These are phyloP conservation scores for Drosophila affinis DNA, from an alignment of 2,888 invertebrate genomes.

Conservation along the genomic window DNA sequence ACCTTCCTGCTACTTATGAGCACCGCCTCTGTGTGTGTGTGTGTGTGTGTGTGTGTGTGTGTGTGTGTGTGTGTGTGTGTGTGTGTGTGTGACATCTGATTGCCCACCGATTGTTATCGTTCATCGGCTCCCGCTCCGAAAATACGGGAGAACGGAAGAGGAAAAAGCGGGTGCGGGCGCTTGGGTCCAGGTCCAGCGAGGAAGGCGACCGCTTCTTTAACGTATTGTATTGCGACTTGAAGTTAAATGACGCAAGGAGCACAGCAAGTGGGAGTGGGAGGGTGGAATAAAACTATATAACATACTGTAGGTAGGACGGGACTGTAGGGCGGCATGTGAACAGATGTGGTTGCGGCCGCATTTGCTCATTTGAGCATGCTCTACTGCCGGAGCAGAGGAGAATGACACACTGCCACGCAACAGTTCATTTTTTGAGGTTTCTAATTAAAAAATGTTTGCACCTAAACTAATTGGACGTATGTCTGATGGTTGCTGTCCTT, in stretches of 20 bases:
- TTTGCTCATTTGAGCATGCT: too few species aligned
- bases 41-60: too few species aligned
- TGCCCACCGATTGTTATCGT: conserved; percentile 1
- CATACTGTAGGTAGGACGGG: too few species aligned
- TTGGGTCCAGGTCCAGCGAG: conserved; percentile 12
- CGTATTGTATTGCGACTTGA: background rate
- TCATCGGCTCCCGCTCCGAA: conserved; percentile 7
- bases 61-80: too few species aligned
- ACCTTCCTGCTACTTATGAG: too few species aligned
- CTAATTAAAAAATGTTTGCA: too few species aligned
- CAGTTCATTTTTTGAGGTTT: too few species aligned
- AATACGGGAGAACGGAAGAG: background rate
- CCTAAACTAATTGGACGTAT: too few species aligned
- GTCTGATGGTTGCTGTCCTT: too few species aligned
- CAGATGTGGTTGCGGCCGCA: background rate
- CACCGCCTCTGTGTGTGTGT: too few species aligned
- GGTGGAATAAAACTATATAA: background rate
- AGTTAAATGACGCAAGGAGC: conserved; percentile 1
- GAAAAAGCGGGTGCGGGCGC: background rate
- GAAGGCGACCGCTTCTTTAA: conserved; percentile 6
- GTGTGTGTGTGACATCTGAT: background rate
- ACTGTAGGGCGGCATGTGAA: background rate
- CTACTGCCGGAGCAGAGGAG: too few species aligned
- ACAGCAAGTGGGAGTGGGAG: background rate
- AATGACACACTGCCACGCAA: too few species aligned